Evolutionary conservation across 2,888 invertebrate genomes (phyloP).

Genomic region (Sinodicranocentrus sp.): DNA sequence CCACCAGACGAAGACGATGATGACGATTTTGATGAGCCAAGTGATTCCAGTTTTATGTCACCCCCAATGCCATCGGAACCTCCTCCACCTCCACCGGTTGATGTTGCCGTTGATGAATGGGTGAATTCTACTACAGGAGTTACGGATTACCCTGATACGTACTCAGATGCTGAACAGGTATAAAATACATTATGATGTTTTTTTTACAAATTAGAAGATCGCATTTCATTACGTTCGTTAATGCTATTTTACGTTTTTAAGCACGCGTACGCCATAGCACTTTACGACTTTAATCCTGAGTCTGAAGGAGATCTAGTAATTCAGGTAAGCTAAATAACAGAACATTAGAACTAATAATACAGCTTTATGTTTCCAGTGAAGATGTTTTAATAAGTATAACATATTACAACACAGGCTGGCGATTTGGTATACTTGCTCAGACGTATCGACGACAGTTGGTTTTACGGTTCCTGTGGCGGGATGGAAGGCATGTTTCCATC

Average conservation of each 20-base stretch:
- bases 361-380: no score
- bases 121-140: conserved; percentile 49
- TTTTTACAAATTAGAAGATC: no score
- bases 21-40: conserved; percentile 42
- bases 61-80: conserved; percentile 75
- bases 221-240: no score
- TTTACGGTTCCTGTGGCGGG: conserved; percentile 78
- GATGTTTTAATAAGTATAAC: neutral
- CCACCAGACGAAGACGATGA: conserved; percentile 72
- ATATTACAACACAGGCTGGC: conserved; percentile 77
- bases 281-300: conserved; percentile 75
- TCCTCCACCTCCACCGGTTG: conserved; percentile 72
- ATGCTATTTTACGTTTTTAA: conserved; percentile 12
- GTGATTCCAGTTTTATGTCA: conserved; percentile 58
- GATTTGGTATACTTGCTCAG: conserved; percentile 78
- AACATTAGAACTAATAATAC: no score
- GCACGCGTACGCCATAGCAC: conserved; percentile 73
- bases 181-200: neutral
- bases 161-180: conserved; percentile 52
- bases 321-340: conserved; percentile 57
- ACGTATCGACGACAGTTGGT: conserved; percentile 78
- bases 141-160: conserved; percentile 52
- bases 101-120: conserved; percentile 60
- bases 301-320: conserved; percentile 73
- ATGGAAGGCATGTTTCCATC: conserved; percentile 79